These are phyloP conservation scores for Meiosimyza decipiens DNA, from an alignment of 2,888 invertebrate species.

Conservation along the genomic window DNA sequence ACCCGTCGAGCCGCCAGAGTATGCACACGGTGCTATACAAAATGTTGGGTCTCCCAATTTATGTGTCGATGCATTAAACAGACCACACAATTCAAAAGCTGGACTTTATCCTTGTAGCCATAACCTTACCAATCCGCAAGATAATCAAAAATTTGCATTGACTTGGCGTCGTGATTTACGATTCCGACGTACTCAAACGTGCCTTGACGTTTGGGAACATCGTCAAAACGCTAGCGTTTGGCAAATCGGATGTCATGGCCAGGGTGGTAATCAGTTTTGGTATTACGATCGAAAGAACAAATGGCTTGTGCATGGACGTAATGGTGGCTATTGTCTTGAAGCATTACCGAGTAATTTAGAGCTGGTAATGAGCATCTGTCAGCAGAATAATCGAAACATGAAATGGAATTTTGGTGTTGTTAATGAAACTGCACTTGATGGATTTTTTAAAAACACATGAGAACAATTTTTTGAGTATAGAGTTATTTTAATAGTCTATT, in stretches of 20 bases:
- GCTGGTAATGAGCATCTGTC: constrained; percentile 79
- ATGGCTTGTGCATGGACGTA: constrained; percentile 66
- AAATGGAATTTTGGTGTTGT: constrained; percentile 61
- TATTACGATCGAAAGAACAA: constrained; percentile 76
- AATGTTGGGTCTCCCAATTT: constrained; percentile 73
- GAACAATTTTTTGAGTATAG: too few relatives aligned
- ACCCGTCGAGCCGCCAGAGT: constrained; percentile 85
- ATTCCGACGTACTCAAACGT: constrained; percentile 76
- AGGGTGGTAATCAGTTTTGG: constrained; percentile 95
- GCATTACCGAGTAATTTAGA: constrained; percentile 73
- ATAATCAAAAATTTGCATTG: constrained; percentile 62
- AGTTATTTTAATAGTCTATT: too few relatives aligned
- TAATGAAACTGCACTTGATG: constrained; percentile 59
- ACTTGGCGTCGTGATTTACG: constrained; percentile 66
- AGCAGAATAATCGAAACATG: constrained; percentile 62
- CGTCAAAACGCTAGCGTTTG: constrained; percentile 77
- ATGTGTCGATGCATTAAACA: constrained; percentile 79
- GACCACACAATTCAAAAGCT: constrained; percentile 62
- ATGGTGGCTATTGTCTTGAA: constrained; percentile 78
- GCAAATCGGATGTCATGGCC: constrained; percentile 90
- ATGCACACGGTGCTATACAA: constrained; percentile 82
- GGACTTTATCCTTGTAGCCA: constrained; percentile 62
- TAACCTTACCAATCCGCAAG: constrained; percentile 56
- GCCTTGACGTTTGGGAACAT: constrained; percentile 83
- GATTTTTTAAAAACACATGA: constrained; percentile 43